Conservation (phyloP, 2,888 invertebrate species). For the Anodontia alba region DNA sequence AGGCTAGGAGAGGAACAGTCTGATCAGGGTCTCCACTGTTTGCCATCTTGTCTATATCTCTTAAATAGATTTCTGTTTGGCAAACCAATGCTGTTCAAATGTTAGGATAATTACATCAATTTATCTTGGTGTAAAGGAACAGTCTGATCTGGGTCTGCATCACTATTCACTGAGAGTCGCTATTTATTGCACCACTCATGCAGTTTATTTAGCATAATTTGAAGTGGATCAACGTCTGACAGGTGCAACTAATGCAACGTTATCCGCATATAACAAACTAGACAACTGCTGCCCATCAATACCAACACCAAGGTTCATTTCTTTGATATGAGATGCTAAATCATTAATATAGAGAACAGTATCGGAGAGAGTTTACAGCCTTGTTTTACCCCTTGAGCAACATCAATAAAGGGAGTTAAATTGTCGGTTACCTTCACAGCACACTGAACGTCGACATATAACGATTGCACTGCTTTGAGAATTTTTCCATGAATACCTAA, state of each 20-base stretch:
- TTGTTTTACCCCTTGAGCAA: too few relatives aligned
- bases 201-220: constrained; percentile 20
- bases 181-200: constrained; percentile 28
- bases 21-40: too few relatives aligned
- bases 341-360: too few relatives aligned
- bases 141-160: too few relatives aligned
- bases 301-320: constrained; percentile 1
- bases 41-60: too few relatives aligned
- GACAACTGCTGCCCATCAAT: constrained; percentile 15
- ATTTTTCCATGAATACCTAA: constrained; percentile 38
- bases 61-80: too few relatives aligned
- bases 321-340: constrained; percentile 21
- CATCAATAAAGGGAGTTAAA: constrained; percentile 25
- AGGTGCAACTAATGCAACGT: constrained; percentile 38
- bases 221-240: constrained; percentile 1
- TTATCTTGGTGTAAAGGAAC: too few relatives aligned
- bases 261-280: constrained; percentile 37
- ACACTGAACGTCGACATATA: constrained; percentile 10
- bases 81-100: too few relatives aligned
- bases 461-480: constrained; percentile 23
- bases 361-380: constrained; percentile 34
- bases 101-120: too few relatives aligned
- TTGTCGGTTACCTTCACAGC: constrained; percentile 10
- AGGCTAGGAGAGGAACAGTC: too few relatives aligned
- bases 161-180: too few relatives aligned